phyloP scores from a whole-genome alignment of 2,113 vertebrate genomes.

The Piliocolobus tephrosceles region DNA sequence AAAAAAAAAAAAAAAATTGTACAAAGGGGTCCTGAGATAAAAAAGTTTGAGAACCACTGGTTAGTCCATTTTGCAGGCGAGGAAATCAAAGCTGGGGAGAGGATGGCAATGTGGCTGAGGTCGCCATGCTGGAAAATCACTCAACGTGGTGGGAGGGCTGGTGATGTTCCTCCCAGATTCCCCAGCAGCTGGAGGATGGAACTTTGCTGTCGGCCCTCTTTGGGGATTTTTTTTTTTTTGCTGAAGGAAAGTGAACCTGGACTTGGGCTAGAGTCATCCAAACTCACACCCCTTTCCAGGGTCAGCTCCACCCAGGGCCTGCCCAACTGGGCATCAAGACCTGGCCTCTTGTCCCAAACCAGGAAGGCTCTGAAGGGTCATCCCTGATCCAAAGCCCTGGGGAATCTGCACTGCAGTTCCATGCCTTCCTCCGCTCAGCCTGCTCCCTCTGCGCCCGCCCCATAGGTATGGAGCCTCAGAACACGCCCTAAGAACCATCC shows the following conservation, averaged over 20 bases:
- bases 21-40: neutral
- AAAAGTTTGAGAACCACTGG: neutral
- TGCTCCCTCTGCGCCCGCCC: neutral
- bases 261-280: neutral
- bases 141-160: accelerated
- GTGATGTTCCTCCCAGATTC: accelerated
- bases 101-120: neutral
- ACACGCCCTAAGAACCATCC: no score
- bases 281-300: neutral
- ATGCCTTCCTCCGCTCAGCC: neutral
- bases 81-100: neutral
- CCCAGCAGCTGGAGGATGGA: no score
- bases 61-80: accelerated
- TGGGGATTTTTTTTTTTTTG: neutral
- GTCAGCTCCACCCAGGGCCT: neutral
- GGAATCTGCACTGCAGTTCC: neutral
- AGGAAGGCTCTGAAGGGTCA: neutral
- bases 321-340: accelerated
- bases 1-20: neutral
- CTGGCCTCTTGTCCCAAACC: neutral
- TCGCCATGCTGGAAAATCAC: neutral
- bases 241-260: neutral
- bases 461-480: neutral
- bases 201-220: neutral
- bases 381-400: neutral